Conservation (phyloP, 1,140 invertebrate species). For the Stegodyphus dumicola region DNA sequence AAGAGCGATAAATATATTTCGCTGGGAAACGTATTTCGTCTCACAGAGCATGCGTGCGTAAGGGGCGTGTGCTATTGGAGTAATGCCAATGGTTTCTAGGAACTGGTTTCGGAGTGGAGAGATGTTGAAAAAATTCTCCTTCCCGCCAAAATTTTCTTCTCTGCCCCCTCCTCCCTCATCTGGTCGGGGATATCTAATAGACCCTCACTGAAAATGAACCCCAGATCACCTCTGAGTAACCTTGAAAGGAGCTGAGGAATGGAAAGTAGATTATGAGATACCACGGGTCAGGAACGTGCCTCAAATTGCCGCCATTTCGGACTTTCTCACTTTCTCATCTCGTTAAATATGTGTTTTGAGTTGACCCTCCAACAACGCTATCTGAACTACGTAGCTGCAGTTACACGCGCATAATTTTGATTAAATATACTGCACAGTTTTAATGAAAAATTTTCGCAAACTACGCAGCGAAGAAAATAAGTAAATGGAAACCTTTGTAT, state of each 20-base stretch:
- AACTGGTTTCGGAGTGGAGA: conserved; percentile 26
- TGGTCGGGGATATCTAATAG: conserved; percentile 17
- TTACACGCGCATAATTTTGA: no score
- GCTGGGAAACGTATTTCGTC: neutral
- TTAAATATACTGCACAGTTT: no score
- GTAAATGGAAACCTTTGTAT: no score
- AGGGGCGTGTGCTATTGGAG: conserved; percentile 35
- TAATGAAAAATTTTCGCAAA: no score
- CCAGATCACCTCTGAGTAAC: conserved; percentile 42
- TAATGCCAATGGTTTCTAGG: conserved; percentile 24
- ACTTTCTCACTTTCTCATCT: neutral
- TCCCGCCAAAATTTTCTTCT: conserved; percentile 51
- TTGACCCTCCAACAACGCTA: no score
- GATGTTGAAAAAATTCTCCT: neutral
- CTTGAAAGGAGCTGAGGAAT: conserved; percentile 36
- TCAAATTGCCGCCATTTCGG: conserved; percentile 24
- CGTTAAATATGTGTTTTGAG: no score
- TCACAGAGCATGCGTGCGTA: conserved; percentile 46
- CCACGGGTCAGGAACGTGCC: conserved; percentile 47
- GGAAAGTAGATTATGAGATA: conserved; percentile 1
- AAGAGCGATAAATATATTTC: neutral
- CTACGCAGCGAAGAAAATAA: no score
- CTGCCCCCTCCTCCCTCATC: neutral
- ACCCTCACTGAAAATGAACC: conserved; percentile 19
- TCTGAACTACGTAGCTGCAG: no score